These are phyloP conservation scores for Cnemophilus loriae DNA, from an alignment of 2,113 vertebrate genomes.

Conservation along the genomic window DNA sequence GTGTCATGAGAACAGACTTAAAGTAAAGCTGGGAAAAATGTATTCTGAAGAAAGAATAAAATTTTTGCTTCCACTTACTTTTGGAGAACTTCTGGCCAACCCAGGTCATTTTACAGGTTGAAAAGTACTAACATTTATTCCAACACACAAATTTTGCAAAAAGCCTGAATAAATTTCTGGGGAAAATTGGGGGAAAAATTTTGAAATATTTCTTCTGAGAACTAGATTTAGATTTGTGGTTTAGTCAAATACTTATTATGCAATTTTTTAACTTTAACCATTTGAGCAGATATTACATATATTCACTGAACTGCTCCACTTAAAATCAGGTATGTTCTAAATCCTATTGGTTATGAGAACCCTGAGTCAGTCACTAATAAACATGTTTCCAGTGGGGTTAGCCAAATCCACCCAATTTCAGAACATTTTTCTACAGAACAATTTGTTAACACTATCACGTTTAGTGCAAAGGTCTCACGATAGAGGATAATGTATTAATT, in stretches of 20 bases:
- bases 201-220: not conserved
- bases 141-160: not conserved
- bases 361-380: not conserved
- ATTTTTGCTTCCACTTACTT: not conserved
- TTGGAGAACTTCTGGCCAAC: not conserved
- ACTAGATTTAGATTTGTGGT: not conserved
- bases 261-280: not conserved
- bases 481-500: not conserved
- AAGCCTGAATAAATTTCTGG: not conserved
- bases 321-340: not conserved
- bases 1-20: not conserved
- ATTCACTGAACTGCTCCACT: not conserved
- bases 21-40: not conserved
- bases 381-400: not conserved
- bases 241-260: not conserved
- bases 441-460: fast-evolving
- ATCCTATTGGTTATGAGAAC: not conserved
- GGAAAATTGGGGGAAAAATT: not conserved
- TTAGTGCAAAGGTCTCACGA: not conserved
- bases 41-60: not conserved
- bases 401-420: not conserved
- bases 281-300: not conserved
- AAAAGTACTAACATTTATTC: not conserved
- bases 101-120: not conserved
- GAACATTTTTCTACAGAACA: not conserved